Evolutionary conservation across 1,140 invertebrate species (phyloP).

Genomic region (Apis florea): DNA sequence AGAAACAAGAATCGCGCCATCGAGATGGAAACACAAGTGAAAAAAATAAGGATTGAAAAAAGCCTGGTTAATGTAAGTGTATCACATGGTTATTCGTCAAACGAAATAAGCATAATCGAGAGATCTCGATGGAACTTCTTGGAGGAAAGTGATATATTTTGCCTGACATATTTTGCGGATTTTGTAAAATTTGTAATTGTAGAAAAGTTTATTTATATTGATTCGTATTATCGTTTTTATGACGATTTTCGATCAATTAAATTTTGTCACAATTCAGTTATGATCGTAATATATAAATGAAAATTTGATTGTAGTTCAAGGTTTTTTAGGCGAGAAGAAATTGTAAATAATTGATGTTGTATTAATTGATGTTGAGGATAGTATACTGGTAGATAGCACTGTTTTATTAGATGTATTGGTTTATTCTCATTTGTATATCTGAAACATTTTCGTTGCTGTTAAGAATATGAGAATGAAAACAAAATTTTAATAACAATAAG

Average conservation of each 20-base stretch:
- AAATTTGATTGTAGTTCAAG: background rate
- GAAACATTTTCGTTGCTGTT: background rate
- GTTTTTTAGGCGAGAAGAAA: background rate
- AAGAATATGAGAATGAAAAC: no score
- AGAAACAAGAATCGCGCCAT: background rate
- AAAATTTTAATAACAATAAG: background rate
- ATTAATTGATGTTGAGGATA: background rate
- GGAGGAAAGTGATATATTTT: constrained; percentile 41
- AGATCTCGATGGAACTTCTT: background rate
- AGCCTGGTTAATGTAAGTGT: background rate
- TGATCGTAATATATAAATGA: background rate
- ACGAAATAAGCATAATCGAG: no score
- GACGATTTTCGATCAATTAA: background rate
- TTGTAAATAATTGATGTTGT: background rate
- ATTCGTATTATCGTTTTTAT: no score
- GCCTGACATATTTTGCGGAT: background rate
- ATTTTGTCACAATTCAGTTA: background rate
- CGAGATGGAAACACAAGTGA: constrained; percentile 6
- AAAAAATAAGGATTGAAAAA: background rate
- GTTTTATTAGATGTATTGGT: background rate
- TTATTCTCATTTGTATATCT: background rate
- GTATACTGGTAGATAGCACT: background rate
- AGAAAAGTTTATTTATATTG: background rate
- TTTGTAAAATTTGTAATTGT: background rate
- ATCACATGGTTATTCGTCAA: background rate